Evolutionary conservation across 2,888 invertebrate species (phyloP).

Genomic region (Ischnus inquisitorius): DNA sequence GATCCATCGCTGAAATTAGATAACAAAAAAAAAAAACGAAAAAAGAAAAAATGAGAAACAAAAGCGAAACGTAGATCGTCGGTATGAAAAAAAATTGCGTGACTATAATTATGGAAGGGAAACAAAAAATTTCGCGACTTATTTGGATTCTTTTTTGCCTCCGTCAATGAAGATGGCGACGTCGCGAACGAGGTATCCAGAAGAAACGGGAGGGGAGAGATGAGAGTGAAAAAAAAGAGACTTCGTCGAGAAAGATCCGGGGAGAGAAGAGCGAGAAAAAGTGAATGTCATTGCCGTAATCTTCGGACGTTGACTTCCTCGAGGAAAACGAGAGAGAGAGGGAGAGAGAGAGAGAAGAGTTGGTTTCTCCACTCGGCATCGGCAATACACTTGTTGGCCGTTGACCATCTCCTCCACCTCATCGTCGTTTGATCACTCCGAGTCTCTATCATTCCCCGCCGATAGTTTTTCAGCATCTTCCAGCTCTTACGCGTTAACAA

Average conservation of each 20-base stretch:
- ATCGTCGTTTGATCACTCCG: conserved; percentile 55
- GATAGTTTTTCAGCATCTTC: conserved; percentile 4
- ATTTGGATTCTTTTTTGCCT: background rate
- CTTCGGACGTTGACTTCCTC: conserved; percentile 85
- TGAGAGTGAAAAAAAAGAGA: conserved; percentile 68
- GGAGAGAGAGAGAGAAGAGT: conserved; percentile 22
- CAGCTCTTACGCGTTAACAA: background rate
- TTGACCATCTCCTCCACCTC: conserved; percentile 59
- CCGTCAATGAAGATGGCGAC: conserved; percentile 11
- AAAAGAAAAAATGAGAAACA: conserved; percentile 74
- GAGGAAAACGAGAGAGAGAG: conserved; percentile 53
- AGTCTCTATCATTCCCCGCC: conserved; percentile 13
- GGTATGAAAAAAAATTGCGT: background rate
- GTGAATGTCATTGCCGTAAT: conserved; percentile 86
- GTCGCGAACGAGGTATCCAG: conserved; percentile 26
- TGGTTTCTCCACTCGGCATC: conserved; percentile 47
- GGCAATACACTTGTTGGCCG: conserved; percentile 61
- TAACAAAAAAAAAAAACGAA: conserved; percentile 77
- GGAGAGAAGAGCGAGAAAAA: conserved; percentile 82
- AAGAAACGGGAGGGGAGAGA: conserved; percentile 41
- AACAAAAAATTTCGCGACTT: background rate
- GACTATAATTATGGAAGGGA: background rate
- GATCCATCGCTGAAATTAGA: conserved; percentile 82
- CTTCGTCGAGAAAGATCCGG: conserved; percentile 75
- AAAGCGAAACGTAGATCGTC: conserved; percentile 11